phyloP scores from a whole-genome alignment of 35 echinoderm and acorn worm genomes.

The Nesometra sesokonis region DNA sequence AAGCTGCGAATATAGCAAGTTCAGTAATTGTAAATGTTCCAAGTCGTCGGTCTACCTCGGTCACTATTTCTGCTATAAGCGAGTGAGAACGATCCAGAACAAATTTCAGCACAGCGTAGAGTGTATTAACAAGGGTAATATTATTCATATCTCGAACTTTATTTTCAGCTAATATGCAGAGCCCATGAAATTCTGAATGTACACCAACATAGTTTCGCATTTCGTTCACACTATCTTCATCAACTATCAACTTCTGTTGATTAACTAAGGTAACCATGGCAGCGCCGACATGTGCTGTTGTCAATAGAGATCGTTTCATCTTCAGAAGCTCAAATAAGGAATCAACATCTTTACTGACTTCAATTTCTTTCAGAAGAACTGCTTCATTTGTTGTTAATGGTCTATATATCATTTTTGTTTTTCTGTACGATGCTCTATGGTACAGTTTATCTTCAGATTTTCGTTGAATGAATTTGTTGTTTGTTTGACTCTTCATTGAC shows the following conservation, averaged over 20 bases:
- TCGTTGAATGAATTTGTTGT: background rate
- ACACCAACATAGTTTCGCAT: background rate
- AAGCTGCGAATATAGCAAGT: slow-evolving; percentile 67
- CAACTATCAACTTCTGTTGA: background rate
- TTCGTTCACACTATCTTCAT: background rate
- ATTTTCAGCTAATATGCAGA: slow-evolving; percentile 68
- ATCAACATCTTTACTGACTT: background rate
- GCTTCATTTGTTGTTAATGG: background rate
- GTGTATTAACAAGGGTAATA: slow-evolving; percentile 26
- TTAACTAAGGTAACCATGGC: background rate
- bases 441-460: no score
- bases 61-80: slow-evolving; percentile 44
- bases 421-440: background rate
- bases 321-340: background rate
- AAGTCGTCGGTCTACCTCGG: slow-evolving; percentile 20
- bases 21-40: slow-evolving; percentile 21
- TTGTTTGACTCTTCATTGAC: background rate
- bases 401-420: background rate
- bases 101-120: slow-evolving; percentile 52
- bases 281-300: background rate
- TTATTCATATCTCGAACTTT: slow-evolving; percentile 36
- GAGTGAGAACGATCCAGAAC: slow-evolving; percentile 22
- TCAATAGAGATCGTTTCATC: background rate
- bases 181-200: slow-evolving; percentile 24
- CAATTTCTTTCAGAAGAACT: background rate